Evolutionary conservation across 2,888 invertebrate species (phyloP).

Genomic region (Syrista parreyssii): DNA sequence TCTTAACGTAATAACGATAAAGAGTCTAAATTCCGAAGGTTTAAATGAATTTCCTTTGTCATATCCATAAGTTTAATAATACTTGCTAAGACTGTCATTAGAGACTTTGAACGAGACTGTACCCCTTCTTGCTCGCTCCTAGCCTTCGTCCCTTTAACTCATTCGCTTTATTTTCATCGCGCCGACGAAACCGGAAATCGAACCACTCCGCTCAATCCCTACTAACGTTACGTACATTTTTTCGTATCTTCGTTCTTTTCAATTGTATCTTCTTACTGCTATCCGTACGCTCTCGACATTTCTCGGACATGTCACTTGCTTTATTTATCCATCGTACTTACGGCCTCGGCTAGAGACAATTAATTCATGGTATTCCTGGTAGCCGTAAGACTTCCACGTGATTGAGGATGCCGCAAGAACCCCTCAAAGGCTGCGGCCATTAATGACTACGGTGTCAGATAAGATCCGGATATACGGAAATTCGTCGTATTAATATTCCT

Average conservation of each 20-base stretch:
- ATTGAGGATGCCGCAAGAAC: not conserved
- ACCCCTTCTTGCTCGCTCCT: not conserved
- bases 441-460: not conserved
- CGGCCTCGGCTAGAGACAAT: not conserved
- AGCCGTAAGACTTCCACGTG: not conserved
- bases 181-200: not conserved
- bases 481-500: not conserved
- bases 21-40: too few relatives aligned
- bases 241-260: not conserved
- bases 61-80: too few relatives aligned
- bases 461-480: not conserved
- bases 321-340: not conserved
- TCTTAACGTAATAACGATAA: not conserved
- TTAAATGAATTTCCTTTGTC: too few relatives aligned
- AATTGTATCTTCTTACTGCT: not conserved
- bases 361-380: conserved; percentile 3
- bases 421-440: not conserved
- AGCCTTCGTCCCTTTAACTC: not conserved
- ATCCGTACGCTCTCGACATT: not conserved
- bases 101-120: not conserved
- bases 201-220: not conserved
- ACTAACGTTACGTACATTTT: not conserved
- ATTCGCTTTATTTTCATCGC: not conserved
- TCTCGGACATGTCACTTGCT: not conserved
- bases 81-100: not conserved